Evolutionary conservation across 2,888 invertebrate species (phyloP), one percentile per base, ranked within the genome.

Genomic region (Drosophila fungiperda): DNA sequence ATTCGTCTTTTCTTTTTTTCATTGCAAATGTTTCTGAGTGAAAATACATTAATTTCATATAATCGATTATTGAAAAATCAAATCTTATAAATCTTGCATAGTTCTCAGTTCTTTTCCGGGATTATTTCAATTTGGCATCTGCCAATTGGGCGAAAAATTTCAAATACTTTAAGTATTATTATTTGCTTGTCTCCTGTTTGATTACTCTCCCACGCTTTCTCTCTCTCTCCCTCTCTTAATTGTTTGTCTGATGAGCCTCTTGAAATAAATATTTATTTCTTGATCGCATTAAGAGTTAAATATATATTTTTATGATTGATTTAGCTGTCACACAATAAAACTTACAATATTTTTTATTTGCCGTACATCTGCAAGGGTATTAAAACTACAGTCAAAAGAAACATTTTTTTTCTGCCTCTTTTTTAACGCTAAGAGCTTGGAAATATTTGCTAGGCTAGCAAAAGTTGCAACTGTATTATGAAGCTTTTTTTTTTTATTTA

Each of bases 401-500:
- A 8, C 33, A 33, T 50, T 38, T 42, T 9, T 15, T 45, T 45
- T 12, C 20, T 23, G 15, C 20, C 4, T 36, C 49, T 55, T 70
- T 67, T 64, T 55, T 29, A 35, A 53, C 54, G 23, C 20, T 12
- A 45, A 45, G 23, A 71, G 65, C 67, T 78, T 69, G 68, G 42
- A 32, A 54, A 69, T 76, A 76, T 72, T 66, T 40, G 73, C 78
- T 67, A 80, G 78, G 50, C 83, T 69, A 78, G 82, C 81, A 76
- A 76, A 83, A 83, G 61, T 83, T 78, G 64, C 53, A 76, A 72
- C 73, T 81, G 81, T 70, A 67, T 80, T 76, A 73, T 74, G 72
- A 66, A 69, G 68, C 2, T 68, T 40, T 58, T 64, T 76, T 40
- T 40, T 7, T 40, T 36, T 26, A 23, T 40, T 36, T 23, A 38